Conservation (phyloP, 2,888 invertebrate species). For the Trissolcus japonicus region DNA sequence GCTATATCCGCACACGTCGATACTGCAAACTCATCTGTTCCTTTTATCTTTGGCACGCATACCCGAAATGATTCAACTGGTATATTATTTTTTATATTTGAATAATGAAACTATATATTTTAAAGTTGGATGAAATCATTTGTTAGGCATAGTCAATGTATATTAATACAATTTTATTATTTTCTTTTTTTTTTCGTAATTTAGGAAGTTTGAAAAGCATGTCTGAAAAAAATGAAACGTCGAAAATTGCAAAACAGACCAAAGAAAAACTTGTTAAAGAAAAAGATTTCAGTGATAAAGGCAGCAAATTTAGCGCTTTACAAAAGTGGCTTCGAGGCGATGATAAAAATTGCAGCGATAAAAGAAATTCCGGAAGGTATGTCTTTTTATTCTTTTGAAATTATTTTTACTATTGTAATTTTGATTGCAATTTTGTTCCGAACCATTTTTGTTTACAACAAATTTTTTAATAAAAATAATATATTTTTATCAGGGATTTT, state of each 20-base stretch:
- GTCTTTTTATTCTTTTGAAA: neutral
- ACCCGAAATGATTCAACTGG: slow-evolving; percentile 69
- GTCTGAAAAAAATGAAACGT: slow-evolving; percentile 67
- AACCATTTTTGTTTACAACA: too few relatives aligned
- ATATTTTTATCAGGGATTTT: slow-evolving; percentile 60
- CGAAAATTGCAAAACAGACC: slow-evolving; percentile 68
- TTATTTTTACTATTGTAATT: too few relatives aligned
- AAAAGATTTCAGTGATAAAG: slow-evolving; percentile 65
- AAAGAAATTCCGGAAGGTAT: slow-evolving; percentile 72
- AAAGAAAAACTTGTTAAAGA: slow-evolving; percentile 69
- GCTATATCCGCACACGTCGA: slow-evolving; percentile 64
- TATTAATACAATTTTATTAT: neutral
- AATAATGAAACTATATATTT: neutral
- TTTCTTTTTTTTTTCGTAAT: slow-evolving; percentile 16
- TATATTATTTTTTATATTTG: slow-evolving; percentile 23
- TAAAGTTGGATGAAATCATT: neutral
- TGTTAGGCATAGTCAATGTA: too few relatives aligned
- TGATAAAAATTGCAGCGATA: slow-evolving; percentile 74
- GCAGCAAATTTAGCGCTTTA: slow-evolving; percentile 77
- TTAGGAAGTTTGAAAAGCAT: slow-evolving; percentile 65
- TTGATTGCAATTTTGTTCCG: too few relatives aligned
- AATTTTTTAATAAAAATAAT: slow-evolving; percentile 1
- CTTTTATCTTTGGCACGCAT: slow-evolving; percentile 76
- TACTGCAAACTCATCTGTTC: slow-evolving; percentile 68
- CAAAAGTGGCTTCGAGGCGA: slow-evolving; percentile 80